Conservation (phyloP, 1,140 invertebrate species). For the Araneus ventricosus region DNA sequence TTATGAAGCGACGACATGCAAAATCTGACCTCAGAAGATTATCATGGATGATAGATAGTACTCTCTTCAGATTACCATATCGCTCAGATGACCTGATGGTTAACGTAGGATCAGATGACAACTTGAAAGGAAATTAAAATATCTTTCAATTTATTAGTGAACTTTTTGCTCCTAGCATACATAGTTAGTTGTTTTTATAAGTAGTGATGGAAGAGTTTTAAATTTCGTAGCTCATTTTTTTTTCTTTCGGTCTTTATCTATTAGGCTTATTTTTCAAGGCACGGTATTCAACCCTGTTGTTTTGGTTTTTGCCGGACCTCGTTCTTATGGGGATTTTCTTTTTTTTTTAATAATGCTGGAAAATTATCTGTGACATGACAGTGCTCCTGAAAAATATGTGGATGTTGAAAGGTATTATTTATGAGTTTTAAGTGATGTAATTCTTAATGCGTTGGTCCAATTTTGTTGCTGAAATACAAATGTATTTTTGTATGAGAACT, state of each 20-base stretch:
- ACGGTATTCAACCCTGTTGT: not conserved
- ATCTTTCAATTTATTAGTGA: not conserved
- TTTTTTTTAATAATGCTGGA: no score
- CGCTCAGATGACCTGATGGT: not conserved
- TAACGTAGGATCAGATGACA: not conserved
- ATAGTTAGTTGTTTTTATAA: constrained; percentile 10
- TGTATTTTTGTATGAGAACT: no score
- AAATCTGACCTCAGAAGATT: constrained; percentile 24
- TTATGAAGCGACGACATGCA: constrained; percentile 11
- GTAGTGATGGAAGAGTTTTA: not conserved
- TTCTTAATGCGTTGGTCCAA: no score
- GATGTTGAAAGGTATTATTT: no score
- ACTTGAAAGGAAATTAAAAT: not conserved
- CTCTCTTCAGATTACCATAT: not conserved
- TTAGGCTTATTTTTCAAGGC: not conserved
- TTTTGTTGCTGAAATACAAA: no score
- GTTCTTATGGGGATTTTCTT: not conserved
- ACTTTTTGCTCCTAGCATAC: not conserved
- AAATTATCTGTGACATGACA: no score
- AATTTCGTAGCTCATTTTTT: not conserved
- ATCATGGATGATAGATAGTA: constrained; percentile 4
- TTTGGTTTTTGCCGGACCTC: not conserved
- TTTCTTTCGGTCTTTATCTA: not conserved
- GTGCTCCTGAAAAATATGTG: no score
- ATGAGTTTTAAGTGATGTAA: no score